Conservation (phyloP, 2,797 vertebrate species). For the Eremophila alpestris region DNA sequence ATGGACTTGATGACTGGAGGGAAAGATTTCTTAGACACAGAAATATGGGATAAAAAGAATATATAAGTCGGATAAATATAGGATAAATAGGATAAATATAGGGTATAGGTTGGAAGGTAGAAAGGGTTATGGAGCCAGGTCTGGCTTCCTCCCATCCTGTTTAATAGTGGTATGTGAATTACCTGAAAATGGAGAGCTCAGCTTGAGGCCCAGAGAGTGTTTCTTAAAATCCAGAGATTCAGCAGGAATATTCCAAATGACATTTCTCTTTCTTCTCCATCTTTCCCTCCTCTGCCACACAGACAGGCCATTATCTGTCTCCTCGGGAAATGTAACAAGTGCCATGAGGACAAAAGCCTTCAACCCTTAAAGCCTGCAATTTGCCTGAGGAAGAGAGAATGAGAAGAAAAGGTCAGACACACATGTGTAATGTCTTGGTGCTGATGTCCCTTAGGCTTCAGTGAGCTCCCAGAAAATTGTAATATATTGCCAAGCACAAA, state of each 20-base stretch:
- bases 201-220: not conserved
- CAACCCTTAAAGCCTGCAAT: not conserved
- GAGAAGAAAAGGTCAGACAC: conserved; percentile 2
- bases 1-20: not conserved
- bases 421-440: not conserved
- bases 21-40: not conserved
- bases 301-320: not conserved
- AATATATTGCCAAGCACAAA: not conserved
- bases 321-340: not conserved
- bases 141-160: not conserved
- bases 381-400: not conserved
- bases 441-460: not conserved
- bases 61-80: not conserved
- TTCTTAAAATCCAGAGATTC: not conserved
- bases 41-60: not conserved
- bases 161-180: not conserved
- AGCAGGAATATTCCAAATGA: not conserved
- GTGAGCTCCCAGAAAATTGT: not conserved
- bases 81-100: not conserved
- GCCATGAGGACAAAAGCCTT: not conserved
- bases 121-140: not conserved
- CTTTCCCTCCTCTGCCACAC: not conserved
- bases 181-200: not conserved
- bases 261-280: not conserved
- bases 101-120: not conserved